phyloP scores from a whole-genome alignment of 2,797 vertebrate species.

The Alectoris magna region DNA sequence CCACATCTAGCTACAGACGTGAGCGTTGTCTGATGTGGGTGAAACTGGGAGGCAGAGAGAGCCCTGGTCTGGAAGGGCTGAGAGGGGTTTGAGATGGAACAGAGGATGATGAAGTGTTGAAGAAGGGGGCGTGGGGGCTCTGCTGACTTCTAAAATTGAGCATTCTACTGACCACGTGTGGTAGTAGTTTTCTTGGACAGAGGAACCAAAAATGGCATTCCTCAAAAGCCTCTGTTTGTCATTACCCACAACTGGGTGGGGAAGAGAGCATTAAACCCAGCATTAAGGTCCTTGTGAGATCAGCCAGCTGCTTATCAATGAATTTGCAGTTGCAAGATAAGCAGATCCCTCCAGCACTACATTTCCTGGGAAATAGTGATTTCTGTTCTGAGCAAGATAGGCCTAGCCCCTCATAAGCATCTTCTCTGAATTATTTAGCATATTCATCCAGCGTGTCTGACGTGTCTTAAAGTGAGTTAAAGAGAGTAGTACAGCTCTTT shows the following conservation, averaged over 20 bases:
- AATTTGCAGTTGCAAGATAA: background rate
- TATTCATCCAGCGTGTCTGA: background rate
- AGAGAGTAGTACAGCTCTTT: too few relatives aligned
- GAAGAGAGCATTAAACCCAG: fast-evolving
- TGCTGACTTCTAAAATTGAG: background rate
- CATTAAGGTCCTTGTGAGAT: background rate
- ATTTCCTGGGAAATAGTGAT: background rate
- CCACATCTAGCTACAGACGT: background rate
- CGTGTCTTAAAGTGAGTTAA: background rate
- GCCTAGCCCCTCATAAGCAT: background rate
- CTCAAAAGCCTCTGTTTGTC: background rate
- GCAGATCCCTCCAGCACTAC: background rate
- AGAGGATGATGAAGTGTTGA: background rate
- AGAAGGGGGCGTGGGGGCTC: background rate
- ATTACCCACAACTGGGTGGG: background rate
- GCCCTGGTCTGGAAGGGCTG: background rate
- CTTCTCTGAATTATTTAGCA: background rate
- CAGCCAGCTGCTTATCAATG: background rate
- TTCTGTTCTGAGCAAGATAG: background rate
- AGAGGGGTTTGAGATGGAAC: background rate
- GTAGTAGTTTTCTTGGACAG: background rate
- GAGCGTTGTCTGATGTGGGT: fast-evolving
- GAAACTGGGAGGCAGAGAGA: background rate
- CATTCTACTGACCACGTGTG: fast-evolving
- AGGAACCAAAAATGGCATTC: background rate